Percentiles rank a stretch among this genome's conserved stretches.
These are phyloP conservation scores for Ceratotherium simum DNA, from an alignment of 2,113 vertebrate genomes.

Conservation along the genomic window DNA sequence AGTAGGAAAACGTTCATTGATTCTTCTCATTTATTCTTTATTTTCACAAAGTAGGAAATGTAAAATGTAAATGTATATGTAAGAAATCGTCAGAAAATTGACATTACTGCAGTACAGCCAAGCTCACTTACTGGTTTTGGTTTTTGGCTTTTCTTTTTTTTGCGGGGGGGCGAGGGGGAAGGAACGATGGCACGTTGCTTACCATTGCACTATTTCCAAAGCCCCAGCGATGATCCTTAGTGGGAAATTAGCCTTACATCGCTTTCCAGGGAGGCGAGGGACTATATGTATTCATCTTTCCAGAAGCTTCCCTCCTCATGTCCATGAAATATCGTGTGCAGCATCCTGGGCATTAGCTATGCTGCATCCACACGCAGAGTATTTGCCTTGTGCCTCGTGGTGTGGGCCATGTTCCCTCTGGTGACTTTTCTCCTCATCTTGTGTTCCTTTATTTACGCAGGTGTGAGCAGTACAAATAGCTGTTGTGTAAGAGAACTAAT, in stretches of 20 bases:
- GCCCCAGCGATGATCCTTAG: neutral
- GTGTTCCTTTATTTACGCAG: neutral
- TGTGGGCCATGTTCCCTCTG: neutral
- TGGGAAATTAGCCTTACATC: neutral
- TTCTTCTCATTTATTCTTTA: neutral
- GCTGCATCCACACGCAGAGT: too few species aligned
- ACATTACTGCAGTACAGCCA: neutral
- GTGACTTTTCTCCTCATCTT: neutral
- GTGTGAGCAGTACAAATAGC: neutral
- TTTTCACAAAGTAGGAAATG: slow-evolving; percentile 1
- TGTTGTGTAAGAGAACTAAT: slow-evolving; percentile 50
- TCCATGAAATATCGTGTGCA: neutral
- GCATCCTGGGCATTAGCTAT: neutral
- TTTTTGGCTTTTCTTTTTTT: neutral
- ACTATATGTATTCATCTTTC: neutral
- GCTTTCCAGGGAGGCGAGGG: neutral
- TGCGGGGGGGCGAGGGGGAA: neutral
- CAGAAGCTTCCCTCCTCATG: neutral
- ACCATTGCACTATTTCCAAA: neutral
- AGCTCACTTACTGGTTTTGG: neutral
- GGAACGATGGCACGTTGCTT: neutral
- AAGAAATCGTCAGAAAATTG: neutral
- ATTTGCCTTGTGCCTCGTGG: neutral
- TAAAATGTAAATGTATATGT: neutral
- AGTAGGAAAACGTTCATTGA: neutral